Conservation (phyloP, 2,888 invertebrate genomes). For the Stenotaenia linearis region DNA sequence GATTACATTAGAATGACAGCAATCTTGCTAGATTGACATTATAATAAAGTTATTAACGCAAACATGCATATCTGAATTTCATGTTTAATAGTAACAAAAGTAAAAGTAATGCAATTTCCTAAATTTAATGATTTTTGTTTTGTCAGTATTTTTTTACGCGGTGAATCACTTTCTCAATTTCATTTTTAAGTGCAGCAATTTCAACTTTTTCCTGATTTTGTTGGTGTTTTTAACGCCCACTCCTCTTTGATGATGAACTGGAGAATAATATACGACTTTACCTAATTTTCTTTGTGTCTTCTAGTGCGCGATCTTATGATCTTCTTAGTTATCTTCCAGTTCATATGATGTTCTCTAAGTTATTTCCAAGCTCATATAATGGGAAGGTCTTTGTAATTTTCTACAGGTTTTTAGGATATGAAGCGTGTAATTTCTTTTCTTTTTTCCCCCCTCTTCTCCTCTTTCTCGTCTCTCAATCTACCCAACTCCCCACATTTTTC, state of each 20-base stretch:
- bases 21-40: too few species aligned
- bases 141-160: too few species aligned
- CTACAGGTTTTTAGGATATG: neutral
- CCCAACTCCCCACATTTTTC: neutral
- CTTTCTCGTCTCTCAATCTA: neutral
- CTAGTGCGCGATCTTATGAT: conserved; percentile 9
- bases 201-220: neutral
- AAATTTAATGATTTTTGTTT: too few species aligned
- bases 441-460: neutral
- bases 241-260: neutral
- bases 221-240: neutral
- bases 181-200: neutral
- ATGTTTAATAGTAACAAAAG: too few species aligned
- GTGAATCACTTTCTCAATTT: too few species aligned
- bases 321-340: conserved; percentile 23
- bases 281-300: conserved; percentile 8
- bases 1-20: too few species aligned
- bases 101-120: too few species aligned
- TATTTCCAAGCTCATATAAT: conserved; percentile 17
- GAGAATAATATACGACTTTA: neutral
- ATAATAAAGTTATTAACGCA: too few species aligned
- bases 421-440: conserved; percentile 19
- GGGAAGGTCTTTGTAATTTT: neutral
- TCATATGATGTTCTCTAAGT: conserved; percentile 19
- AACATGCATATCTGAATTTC: too few species aligned